phyloP scores from a whole-genome alignment of 2,113 vertebrate species.

The Perognathus longimembris region DNA sequence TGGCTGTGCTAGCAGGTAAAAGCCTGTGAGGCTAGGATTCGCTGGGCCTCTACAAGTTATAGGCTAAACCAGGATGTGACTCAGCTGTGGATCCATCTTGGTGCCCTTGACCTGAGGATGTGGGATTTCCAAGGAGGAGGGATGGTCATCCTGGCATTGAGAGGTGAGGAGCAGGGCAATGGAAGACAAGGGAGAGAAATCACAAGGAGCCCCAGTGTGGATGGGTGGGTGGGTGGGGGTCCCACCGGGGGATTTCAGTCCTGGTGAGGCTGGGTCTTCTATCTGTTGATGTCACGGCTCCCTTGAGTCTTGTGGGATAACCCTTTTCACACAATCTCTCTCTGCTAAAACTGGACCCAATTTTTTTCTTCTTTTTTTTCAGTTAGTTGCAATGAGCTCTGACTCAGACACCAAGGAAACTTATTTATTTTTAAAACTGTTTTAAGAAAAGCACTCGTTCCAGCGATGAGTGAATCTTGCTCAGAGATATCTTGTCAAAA shows the following conservation, averaged over 20 bases:
- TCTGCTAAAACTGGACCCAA: constrained; percentile 11
- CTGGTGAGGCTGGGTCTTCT: background rate
- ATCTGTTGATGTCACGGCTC: background rate
- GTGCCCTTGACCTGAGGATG: background rate
- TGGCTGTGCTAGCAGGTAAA: background rate
- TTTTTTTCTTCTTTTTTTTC: background rate
- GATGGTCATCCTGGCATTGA: accelerated
- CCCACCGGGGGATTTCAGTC: background rate
- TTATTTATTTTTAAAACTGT: constrained; percentile 75
- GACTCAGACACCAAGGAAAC: constrained; percentile 70
- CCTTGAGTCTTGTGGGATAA: background rate
- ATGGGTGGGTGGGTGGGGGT: too few species aligned
- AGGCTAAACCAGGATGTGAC: background rate
- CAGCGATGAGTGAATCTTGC: constrained; percentile 52
- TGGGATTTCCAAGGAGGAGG: background rate
- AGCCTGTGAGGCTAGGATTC: background rate
- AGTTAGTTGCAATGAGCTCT: constrained; percentile 43
- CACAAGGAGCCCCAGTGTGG: accelerated
- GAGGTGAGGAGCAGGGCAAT: background rate
- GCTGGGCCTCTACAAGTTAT: background rate
- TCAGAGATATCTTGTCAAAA: constrained; percentile 50
- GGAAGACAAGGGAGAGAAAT: background rate
- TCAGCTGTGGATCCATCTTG: too few species aligned
- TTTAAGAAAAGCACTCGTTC: constrained; percentile 64
- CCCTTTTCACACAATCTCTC: background rate